These are phyloP conservation scores for Geothlypis trichas DNA, from an alignment of 2,113 vertebrate species.

Conservation along the genomic window DNA sequence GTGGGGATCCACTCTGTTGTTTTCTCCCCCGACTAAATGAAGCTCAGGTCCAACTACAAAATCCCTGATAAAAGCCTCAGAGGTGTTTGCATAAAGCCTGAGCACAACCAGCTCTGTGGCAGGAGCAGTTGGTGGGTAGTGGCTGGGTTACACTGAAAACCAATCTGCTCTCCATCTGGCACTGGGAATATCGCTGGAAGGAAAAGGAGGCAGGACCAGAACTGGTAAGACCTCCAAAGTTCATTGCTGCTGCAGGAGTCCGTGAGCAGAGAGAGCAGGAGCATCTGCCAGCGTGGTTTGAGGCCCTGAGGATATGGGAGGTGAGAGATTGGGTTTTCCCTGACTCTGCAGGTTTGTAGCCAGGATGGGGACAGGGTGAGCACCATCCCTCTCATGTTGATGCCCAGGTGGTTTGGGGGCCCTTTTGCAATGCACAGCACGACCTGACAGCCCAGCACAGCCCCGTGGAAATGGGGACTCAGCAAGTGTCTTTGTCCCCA, in stretches of 20 bases:
- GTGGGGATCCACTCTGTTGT: neutral
- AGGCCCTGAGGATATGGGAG: neutral
- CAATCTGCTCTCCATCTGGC: neutral
- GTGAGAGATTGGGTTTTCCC: neutral
- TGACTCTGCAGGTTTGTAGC: neutral
- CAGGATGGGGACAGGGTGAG: neutral
- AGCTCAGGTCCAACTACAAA: neutral
- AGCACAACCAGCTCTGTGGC: neutral
- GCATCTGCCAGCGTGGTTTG: neutral
- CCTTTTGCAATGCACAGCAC: neutral
- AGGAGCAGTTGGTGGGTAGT: neutral
- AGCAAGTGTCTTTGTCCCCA: neutral
- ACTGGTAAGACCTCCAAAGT: neutral
- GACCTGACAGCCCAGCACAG: neutral
- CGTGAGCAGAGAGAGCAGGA: rapidly evolving
- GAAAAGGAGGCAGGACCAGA: neutral
- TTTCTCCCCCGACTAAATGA: neutral
- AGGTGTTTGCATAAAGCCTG: neutral
- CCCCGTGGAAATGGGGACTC: rapidly evolving
- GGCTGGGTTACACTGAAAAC: neutral
- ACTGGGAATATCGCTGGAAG: neutral
- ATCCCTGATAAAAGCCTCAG: neutral
- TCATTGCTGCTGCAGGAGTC: neutral
- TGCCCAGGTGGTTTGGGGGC: neutral
- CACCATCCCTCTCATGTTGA: rapidly evolving